Conservation (phyloP, 2,888 invertebrate genomes). For the Marronus borbonicus region DNA sequence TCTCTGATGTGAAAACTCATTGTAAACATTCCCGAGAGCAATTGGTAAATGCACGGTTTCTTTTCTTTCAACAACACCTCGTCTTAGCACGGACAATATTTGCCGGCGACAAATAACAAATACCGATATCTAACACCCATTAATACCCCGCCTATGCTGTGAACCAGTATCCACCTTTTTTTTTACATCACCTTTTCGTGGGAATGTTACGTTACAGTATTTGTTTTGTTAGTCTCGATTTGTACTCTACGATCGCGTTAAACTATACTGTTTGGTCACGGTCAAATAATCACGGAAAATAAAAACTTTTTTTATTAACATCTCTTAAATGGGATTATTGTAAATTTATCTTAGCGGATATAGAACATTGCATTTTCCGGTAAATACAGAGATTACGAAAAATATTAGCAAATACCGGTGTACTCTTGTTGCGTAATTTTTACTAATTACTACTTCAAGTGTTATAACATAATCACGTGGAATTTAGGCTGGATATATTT, state of each 20-base stretch:
- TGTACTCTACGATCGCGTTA: slow-evolving; percentile 27
- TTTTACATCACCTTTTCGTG: slow-evolving; percentile 31
- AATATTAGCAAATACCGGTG: too few relatives aligned
- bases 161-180: slow-evolving; percentile 15
- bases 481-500: too few relatives aligned
- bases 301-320: slow-evolving; percentile 14
- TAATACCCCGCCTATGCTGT: slow-evolving; percentile 8
- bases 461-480: too few relatives aligned
- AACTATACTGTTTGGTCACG: slow-evolving; percentile 28
- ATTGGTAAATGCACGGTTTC: slow-evolving; percentile 2
- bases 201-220: slow-evolving; percentile 10
- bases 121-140: slow-evolving; percentile 22
- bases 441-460: too few relatives aligned
- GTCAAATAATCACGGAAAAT: slow-evolving; percentile 29
- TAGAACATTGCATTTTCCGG: too few relatives aligned
- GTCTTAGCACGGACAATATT: slow-evolving; percentile 26
- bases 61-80: slow-evolving; percentile 16
- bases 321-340: background rate
- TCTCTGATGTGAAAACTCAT: background rate
- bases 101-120: slow-evolving; percentile 12
- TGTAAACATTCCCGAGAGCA: slow-evolving; percentile 1
- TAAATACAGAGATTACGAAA: too few relatives aligned
- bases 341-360: too few relatives aligned
- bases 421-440: too few relatives aligned
- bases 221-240: slow-evolving; percentile 14